Base-by-base conservation (phyloP, 2,113 vertebrate genomes). In the Nerophis lumbriciformis region DNA sequence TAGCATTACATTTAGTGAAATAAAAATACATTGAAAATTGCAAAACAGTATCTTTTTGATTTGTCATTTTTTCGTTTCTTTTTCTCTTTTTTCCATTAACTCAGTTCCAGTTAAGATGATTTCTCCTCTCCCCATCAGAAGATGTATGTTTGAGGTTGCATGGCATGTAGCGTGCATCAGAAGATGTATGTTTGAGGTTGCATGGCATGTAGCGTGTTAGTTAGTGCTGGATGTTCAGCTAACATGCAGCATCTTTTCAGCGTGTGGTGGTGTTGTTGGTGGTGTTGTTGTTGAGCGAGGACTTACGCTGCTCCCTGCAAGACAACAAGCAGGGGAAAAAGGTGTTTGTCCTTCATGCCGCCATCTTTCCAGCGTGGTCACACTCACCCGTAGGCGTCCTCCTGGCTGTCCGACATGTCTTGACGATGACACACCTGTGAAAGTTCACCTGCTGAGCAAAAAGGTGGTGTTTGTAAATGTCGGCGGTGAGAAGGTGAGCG, bases 371-470 rank as follows among this genome's bases (percentile, higher is more conserved):
- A 7, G 65, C n/a, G 1, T 5, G 48, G 0, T 50, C 9, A n/a
- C 68, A 95, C 95, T 97, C 87, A 97, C 95, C 93, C 93, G 15
- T 83, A 78, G 14, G 91, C 81, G 0, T 69, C 80, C 11, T 94
- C 94, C 70, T 95, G 94, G 0, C 84, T 73, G 75, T 95, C 93
- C 0, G 94, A 98, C 95, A 98, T 98, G 77, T 78, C 87, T 19
- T 61, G n/a, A 51, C 14, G 47, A 66, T 8, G 65, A 66, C 65
- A 65, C 60, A 67, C 60, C 35, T 36, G 28, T 16, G 52, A 75
- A 47, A 19, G 1, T 49, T 38, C 10, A 16, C 6, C 49, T 48
- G 45, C 4, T 37, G 6, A 50, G 15, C 5, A 48, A 12, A 19
- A 49, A 39, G 14, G 2, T 51, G 49, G 6, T 10, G 19, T 51